Percentiles rank a stretch among this genome's conserved stretches.
Evolutionary conservation across 2,113 vertebrate species (phyloP).

Genomic region (Ailuropoda melanoleuca): DNA sequence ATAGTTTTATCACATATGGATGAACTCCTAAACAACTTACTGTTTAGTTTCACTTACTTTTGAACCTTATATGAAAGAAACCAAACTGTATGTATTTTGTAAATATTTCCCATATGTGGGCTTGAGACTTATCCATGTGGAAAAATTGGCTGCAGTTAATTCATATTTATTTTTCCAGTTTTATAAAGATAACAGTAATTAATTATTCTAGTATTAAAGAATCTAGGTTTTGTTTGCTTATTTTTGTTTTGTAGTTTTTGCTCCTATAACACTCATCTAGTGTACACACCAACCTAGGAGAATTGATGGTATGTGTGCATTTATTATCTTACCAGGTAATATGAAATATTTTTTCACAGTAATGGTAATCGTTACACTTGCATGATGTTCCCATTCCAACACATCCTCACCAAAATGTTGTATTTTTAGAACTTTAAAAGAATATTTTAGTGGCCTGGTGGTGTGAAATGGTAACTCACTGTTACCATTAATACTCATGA

Average conservation of each 20-base stretch:
- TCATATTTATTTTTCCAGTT: not conserved
- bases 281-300: not conserved
- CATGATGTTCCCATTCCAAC: not conserved
- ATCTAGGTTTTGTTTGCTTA: not conserved
- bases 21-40: not conserved
- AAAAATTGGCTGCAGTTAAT: not conserved
- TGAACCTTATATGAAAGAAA: not conserved
- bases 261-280: not conserved
- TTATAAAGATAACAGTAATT: not conserved
- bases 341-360: not conserved
- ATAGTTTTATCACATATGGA: not conserved
- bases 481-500: not conserved
- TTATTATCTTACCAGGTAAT: not conserved
- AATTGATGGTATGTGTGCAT: not conserved
- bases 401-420: not conserved
- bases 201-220: not conserved
- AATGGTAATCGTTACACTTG: not conserved
- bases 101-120: not conserved
- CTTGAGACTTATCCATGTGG: not conserved
- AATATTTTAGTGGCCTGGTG: not conserved
- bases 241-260: not conserved
- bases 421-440: not conserved
- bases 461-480: not conserved
- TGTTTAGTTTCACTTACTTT: not conserved
- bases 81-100: not conserved